A percentile compares a stretch with the other conserved stretches of the same genome.
These are phyloP conservation scores for Herpailurus yagouaroundi DNA, from an alignment of 2,113 vertebrate species.

Conservation along the genomic window DNA sequence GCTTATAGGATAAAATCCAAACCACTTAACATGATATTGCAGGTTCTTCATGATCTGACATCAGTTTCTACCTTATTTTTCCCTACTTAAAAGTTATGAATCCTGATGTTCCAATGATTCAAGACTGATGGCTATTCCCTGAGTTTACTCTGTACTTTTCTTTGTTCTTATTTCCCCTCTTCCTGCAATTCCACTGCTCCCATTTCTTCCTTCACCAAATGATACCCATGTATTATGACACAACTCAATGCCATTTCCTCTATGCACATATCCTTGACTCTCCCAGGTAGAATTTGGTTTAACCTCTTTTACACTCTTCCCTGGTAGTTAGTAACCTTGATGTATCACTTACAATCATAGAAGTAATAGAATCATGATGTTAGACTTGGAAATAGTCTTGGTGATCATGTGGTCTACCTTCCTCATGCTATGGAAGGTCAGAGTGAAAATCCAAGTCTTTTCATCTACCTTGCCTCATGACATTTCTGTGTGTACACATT, in stretches of 20 bases:
- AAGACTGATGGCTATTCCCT: neutral
- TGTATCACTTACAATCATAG: neutral
- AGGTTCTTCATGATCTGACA: constrained; percentile 13
- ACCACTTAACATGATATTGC: neutral
- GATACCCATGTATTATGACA: neutral
- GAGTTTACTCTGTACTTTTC: neutral
- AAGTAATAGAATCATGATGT: neutral
- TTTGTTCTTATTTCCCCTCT: constrained; percentile 6
- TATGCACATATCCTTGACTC: neutral
- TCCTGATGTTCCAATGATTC: neutral
- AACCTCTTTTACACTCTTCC: neutral
- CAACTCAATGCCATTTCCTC: neutral
- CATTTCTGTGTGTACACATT: neutral
- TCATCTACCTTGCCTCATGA: constrained; percentile 1
- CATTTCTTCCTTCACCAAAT: neutral
- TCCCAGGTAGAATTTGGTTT: neutral
- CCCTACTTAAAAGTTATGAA: neutral
- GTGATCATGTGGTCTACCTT: neutral
- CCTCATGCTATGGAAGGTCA: neutral
- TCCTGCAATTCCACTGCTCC: neutral
- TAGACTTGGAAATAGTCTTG: constrained; percentile 30
- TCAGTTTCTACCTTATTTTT: neutral
- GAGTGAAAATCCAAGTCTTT: neutral
- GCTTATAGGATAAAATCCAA: neutral
- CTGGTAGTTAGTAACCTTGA: neutral